These are phyloP conservation scores for Siderastrea radians DNA, from an alignment of 92 coral and sea anemone species.

Conservation along the genomic window DNA sequence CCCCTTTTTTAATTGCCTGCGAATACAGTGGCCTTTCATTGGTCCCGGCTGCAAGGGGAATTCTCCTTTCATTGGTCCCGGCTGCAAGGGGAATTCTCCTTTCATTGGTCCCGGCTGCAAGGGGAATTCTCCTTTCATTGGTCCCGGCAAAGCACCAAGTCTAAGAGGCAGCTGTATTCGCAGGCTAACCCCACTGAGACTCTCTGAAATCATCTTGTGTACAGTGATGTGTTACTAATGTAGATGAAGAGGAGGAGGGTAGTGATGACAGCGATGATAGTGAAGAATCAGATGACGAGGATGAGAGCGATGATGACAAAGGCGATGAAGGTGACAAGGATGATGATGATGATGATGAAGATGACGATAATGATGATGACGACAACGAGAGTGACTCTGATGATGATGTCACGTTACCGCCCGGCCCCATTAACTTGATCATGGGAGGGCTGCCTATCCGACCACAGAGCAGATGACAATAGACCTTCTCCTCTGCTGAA, in stretches of 20 bases:
- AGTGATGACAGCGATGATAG: slow-evolving; percentile 34
- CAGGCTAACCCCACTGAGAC: no score
- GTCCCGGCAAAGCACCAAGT: no score
- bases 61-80: no score
- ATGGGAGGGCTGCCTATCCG: slow-evolving; percentile 91
- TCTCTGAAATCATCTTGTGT: no score
- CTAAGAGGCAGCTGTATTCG: no score
- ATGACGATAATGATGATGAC: slow-evolving; percentile 52
- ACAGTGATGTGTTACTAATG: slow-evolving; percentile 10
- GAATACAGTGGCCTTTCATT: no score
- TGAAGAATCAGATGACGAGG: slow-evolving; percentile 49
- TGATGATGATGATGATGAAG: slow-evolving; percentile 47
- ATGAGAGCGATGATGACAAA: slow-evolving; percentile 55
- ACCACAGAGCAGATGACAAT: slow-evolving; percentile 66
- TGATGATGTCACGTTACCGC: slow-evolving; percentile 60
- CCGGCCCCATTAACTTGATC: slow-evolving; percentile 81
- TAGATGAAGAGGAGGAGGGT: slow-evolving; percentile 33
- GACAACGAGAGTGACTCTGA: slow-evolving; percentile 72
- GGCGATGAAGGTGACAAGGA: slow-evolving; percentile 49
- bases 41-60: no score
- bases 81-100: no score
- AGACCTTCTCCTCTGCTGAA: not conserved
- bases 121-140: no score
- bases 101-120: no score
- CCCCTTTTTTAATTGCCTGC: no score